Evolutionary conservation across 2,797 vertebrate species (phyloP).

Genomic region (Phataginus tricuspis): DNA sequence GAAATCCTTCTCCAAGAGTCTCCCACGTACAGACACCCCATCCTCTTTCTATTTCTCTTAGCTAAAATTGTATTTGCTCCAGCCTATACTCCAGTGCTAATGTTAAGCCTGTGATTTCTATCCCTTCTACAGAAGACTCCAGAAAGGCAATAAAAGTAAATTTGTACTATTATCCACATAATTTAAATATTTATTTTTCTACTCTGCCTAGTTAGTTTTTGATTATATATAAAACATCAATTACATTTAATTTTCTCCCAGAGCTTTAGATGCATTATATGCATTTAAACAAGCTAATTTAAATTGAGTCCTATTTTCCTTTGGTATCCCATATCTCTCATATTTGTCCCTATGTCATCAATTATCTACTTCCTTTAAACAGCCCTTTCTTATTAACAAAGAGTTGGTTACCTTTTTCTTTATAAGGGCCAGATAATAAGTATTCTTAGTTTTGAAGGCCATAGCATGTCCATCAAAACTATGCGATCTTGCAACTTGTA

Average conservation of each 20-base stretch:
- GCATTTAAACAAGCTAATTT: neutral
- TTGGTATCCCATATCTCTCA: neutral
- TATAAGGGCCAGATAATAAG: neutral
- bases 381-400: constrained; percentile 21
- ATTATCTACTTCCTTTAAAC: neutral
- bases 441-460: neutral
- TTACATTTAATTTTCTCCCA: constrained; percentile 14
- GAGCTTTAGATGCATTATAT: neutral
- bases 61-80: neutral
- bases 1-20: neutral
- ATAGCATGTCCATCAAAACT: neutral
- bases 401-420: neutral
- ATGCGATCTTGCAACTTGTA: neutral
- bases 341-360: neutral
- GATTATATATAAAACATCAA: neutral
- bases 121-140: neutral
- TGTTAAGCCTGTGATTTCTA: neutral
- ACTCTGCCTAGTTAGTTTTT: neutral
- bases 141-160: neutral
- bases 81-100: neutral
- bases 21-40: neutral
- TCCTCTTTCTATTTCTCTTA: neutral
- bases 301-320: neutral
- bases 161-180: neutral
- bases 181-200: constrained; percentile 18